Base-by-base conservation (phyloP, 2,888 invertebrate genomes). In the Seira musarum region DNA sequence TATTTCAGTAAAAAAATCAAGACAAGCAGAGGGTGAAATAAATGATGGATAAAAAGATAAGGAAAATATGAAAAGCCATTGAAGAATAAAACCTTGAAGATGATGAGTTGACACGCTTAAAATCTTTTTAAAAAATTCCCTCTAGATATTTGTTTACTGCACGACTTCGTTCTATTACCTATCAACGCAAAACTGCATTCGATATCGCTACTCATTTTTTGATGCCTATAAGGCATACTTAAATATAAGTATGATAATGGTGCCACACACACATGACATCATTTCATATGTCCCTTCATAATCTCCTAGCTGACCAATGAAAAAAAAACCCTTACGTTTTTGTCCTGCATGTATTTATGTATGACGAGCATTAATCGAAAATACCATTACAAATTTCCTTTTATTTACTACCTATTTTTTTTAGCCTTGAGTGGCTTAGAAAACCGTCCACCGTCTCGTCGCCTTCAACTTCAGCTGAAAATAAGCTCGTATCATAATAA, bases 51-150 rank as follows among this genome's bases (percentile, higher is more conserved):
- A 30, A 53, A 53, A 53, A 53, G 53, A 53, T 53, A 53, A 53
- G 53, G 15, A 53, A 53, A 53, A 53, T 30, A 53, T 53, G 53
- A 53, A 53, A 53, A 53, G 53, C 53, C 53, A 53, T 53, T 53
- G 53, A 53, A 53, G 53, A 53, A 53, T 53, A 53, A 53, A 53
- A 53, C 53, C 53, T 53, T 53, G 53, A 53, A 53, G 69, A 71
- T 46, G 40, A 71, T 19, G 15, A 71, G 60, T 22, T 71, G 71
- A 71, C 71, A 71, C 63, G 71, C 71, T 71, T 71, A 53, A 53
- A 53, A 53, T 53, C 15, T 53, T 17, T n/a, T n/a, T n/a, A n/a
- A 30, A 53, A 53, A 17, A 53, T 53, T 13, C 53, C 53, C 53
- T 53, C 53, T 53, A 53, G 53, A 17, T 53, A 53, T 53, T 53